Percentiles rank a stretch among this genome's conserved stretches.
Evolutionary conservation across 2,888 invertebrate genomes (phyloP).

Genomic region (Hololepta plana): DNA sequence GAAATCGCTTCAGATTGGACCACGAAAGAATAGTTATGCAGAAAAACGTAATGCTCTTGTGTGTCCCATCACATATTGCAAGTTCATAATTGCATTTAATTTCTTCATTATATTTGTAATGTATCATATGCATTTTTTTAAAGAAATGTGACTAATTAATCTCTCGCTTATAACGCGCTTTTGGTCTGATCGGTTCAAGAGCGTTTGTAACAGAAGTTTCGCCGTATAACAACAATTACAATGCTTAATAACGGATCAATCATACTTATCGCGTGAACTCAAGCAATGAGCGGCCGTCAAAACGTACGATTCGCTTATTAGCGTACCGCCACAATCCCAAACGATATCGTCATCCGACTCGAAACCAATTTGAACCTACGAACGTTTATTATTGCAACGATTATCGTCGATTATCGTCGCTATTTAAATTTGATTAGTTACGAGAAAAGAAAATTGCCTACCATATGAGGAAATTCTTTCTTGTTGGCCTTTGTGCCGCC

Average conservation of each 20-base stretch:
- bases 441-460: slow-evolving; percentile 6
- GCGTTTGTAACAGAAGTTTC: too few relatives aligned
- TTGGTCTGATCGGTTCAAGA: too few relatives aligned
- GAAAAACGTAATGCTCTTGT: too few relatives aligned
- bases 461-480: slow-evolving; percentile 40
- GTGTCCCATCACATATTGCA: too few relatives aligned
- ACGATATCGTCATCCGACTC: slow-evolving; percentile 16
- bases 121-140: not conserved
- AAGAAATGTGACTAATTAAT: too few relatives aligned
- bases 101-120: not conserved
- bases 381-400: not conserved
- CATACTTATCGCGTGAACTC: slow-evolving; percentile 10
- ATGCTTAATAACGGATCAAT: not conserved
- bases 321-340: slow-evolving; percentile 42
- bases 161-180: too few relatives aligned
- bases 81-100: too few relatives aligned
- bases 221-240: too few relatives aligned
- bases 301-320: slow-evolving; percentile 39
- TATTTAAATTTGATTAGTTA: slow-evolving; percentile 3
- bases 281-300: slow-evolving; percentile 47
- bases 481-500: slow-evolving; percentile 21
- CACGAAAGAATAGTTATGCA: too few relatives aligned
- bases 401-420: slow-evolving; percentile 4
- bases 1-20: too few relatives aligned
- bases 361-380: slow-evolving; percentile 14